Base-by-base conservation (phyloP, 2,797 vertebrate genomes). In the Xenentodon cancila region DNA sequence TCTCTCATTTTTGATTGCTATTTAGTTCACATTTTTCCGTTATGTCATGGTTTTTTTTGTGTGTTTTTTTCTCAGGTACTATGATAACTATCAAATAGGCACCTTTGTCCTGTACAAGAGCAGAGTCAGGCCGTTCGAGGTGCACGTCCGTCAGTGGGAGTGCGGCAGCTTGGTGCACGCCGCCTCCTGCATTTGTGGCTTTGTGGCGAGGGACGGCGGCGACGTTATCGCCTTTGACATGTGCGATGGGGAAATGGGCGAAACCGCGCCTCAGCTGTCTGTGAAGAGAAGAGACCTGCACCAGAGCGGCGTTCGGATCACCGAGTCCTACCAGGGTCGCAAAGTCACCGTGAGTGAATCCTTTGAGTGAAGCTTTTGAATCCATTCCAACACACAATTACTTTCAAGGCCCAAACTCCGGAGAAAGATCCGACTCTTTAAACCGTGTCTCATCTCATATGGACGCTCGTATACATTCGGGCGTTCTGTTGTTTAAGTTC, bases 71-170 rank as follows among this genome's bases (percentile, higher is more conserved):
- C 20, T 46, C 85, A 97, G 95, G 64, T 58, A 70, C 17, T 96
- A 96, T 37, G 95, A 96, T 43, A 96, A 95, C 90, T 93, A 83
- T 86, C 93, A 95, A 52, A 92, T 90, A 0, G 96, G 96, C 58
- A 97, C 95, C 0, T 96, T 97, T 77, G 88, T 97, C 17, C 92
- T 97, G 9, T 96, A 92, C 53, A 93, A 92, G 80, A 96, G 95
- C 66, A 59, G 44, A 0, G 65, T 84, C 34, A 82, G 91, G 84
- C 92, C 94, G 8, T 95, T 94, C 64, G 94, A 97, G 84, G 91
- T 97, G 32, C 95, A 96, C 0, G 93, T 95, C 16, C 93, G 93
- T 20, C 96, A 96, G 37, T 94, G 96, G 96, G 93, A 95, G 75
- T 97, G 95, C 7, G 94, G 95, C 81, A 95, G 92, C 40, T 61